Evolutionary conservation across 2,888 invertebrate genomes (phyloP).

Genomic region (Biston betularia): DNA sequence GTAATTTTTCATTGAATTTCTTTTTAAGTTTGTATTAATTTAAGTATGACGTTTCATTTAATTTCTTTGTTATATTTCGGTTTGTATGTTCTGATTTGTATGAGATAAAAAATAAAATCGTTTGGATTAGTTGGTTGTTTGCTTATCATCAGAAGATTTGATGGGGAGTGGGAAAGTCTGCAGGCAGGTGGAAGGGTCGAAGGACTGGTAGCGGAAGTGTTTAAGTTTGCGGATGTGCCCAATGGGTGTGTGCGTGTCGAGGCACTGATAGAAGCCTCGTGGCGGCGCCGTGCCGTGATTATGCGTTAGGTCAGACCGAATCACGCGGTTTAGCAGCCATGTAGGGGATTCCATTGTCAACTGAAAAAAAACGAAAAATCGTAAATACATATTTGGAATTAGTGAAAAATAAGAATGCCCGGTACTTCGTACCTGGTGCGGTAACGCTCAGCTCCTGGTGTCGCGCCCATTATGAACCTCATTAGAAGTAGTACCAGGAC

Average conservation of each 20-base stretch:
- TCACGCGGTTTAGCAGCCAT: conserved; percentile 77
- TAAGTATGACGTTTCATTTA: conserved; percentile 40
- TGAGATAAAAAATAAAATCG: conserved; percentile 48
- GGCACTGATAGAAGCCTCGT: conserved; percentile 74
- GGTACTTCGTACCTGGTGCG: too few species aligned
- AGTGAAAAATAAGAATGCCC: too few species aligned
- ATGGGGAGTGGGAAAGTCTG: conserved; percentile 63
- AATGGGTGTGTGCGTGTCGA: conserved; percentile 80
- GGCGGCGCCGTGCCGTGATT: conserved; percentile 79
- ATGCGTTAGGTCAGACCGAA: conserved; percentile 77
- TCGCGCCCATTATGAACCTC: too few species aligned
- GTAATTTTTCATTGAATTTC: conserved; percentile 24
- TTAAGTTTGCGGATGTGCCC: conserved; percentile 74
- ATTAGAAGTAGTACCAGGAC: too few species aligned
- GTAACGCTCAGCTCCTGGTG: too few species aligned
- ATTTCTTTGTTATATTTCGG: conserved; percentile 42
- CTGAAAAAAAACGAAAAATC: conserved; percentile 50
- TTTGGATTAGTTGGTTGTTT: conserved; percentile 51
- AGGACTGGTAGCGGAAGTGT: conserved; percentile 72
- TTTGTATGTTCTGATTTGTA: conserved; percentile 37
- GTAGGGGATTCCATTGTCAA: conserved; percentile 69
- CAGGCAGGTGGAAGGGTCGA: conserved; percentile 72
- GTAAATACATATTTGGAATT: background rate
- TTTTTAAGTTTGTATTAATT: conserved; percentile 44
- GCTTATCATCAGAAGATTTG: conserved; percentile 52